Evolutionary conservation across 53 echinoderm and acorn worm species (phyloP).

Genomic region (Temnopleurus reevesii): DNA sequence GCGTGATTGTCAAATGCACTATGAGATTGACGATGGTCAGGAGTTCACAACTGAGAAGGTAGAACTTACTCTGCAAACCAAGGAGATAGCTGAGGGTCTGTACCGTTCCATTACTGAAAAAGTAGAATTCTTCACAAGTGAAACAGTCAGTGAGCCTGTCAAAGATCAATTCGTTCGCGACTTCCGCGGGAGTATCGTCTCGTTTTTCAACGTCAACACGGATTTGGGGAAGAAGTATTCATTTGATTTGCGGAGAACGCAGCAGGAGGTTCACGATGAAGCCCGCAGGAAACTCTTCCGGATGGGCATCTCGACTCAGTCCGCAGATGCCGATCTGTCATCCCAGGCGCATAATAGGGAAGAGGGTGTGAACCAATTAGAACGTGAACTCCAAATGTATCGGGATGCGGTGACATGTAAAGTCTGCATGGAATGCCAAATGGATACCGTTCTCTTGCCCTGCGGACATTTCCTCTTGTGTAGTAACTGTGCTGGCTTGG

Average conservation of each 20-base stretch:
- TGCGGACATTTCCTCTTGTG: constrained; percentile 87
- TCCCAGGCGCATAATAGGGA: constrained; percentile 35
- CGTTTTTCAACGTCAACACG: constrained; percentile 87
- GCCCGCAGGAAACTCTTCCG: constrained; percentile 74
- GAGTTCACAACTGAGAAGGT: constrained; percentile 62
- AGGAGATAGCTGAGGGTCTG: constrained; percentile 83
- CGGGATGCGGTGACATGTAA: constrained; percentile 78
- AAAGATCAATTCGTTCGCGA: constrained; percentile 82
- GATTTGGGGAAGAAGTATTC: constrained; percentile 90
- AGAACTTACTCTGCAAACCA: constrained; percentile 76
- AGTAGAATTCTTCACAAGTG: constrained; percentile 89
- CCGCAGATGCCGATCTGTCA: constrained; percentile 29
- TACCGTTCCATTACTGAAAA: constrained; percentile 94
- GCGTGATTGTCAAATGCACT: constrained; percentile 74
- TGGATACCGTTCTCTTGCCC: constrained; percentile 87
- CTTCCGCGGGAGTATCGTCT: constrained; percentile 85
- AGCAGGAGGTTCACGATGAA: constrained; percentile 89
- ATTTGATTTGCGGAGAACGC: constrained; percentile 90
- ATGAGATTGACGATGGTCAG: constrained; percentile 70
- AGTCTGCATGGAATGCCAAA: constrained; percentile 83
- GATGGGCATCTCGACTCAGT: constrained; percentile 50
- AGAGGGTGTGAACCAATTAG: constrained; percentile 10
- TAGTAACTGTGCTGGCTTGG: constrained; percentile 68
- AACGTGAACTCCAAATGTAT: constrained; percentile 67
- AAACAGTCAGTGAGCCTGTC: constrained; percentile 86